A percentile compares a stretch with the other conserved stretches of the same genome.
These are phyloP conservation scores for Micoletzkya japonica DNA, from an alignment of 2,888 invertebrate species.

Conservation along the genomic window DNA sequence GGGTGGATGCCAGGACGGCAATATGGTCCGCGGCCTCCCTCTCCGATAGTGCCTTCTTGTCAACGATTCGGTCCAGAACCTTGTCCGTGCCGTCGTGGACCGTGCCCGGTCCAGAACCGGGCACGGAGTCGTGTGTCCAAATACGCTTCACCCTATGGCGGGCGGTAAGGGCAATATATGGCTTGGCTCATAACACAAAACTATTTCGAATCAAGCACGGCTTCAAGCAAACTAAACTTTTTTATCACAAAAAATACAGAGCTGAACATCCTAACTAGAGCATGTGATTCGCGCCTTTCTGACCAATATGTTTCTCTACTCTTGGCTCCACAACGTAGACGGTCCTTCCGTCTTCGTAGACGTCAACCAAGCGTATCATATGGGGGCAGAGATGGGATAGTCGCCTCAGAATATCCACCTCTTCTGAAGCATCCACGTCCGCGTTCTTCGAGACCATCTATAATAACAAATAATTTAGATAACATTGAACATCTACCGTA, in stretches of 20 bases:
- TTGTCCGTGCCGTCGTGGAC: background rate
- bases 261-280: too few species aligned
- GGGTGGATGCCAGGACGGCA: constrained; percentile 81
- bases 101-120: background rate
- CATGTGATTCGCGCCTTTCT: too few species aligned
- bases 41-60: constrained; percentile 76
- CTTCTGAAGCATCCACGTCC: constrained; percentile 91
- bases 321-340: constrained; percentile 91
- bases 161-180: too few species aligned
- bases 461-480: background rate
- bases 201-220: too few species aligned
- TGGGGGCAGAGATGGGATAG: constrained; percentile 90
- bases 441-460: constrained; percentile 84
- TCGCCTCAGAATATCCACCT: constrained; percentile 84
- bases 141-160: too few species aligned
- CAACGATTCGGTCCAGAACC: constrained; percentile 24
- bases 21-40: constrained; percentile 88
- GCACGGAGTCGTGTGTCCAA: too few species aligned
- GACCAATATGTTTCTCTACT: too few species aligned
- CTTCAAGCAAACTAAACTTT: too few species aligned
- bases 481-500: too few species aligned
- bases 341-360: constrained; percentile 78
- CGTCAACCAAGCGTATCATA: constrained; percentile 87
- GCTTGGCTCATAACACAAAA: too few species aligned
- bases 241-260: too few species aligned